Percentiles rank a stretch among this genome's conserved stretches.
Evolutionary conservation across 2,888 invertebrate genomes (phyloP).

Genomic region (Tinea semifulvella): DNA sequence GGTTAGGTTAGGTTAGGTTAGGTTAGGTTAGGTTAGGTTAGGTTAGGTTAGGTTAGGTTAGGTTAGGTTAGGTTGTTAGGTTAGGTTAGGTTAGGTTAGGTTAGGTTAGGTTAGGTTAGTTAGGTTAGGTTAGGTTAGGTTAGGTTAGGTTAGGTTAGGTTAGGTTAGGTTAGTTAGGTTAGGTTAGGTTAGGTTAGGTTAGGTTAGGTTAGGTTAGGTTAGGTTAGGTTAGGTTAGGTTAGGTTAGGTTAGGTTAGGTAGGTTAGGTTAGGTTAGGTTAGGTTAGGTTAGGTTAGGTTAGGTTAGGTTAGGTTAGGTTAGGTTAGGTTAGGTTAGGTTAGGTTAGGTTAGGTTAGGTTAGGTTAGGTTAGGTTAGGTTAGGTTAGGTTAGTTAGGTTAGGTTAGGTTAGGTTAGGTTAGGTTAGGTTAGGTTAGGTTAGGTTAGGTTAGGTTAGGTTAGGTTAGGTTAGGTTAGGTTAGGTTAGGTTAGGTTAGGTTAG

Average conservation of each 20-base stretch:
- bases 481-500: conserved; percentile 5
- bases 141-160: conserved; percentile 5
- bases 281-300: conserved; percentile 5
- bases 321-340: conserved; percentile 5
- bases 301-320: conserved; percentile 5
- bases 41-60: conserved; percentile 24
- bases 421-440: conserved; percentile 5
- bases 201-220: conserved; percentile 5
- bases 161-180: conserved; percentile 5
- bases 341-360: conserved; percentile 5
- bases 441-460: conserved; percentile 5
- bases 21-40: conserved; percentile 25
- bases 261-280: conserved; percentile 5
- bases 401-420: conserved; percentile 5
- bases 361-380: conserved; percentile 5
- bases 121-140: conserved; percentile 5
- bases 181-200: conserved; percentile 5
- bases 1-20: conserved; percentile 25
- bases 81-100: conserved; percentile 19
- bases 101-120: conserved; percentile 5
- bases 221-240: conserved; percentile 5
- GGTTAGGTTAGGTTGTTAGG: conserved; percentile 21
- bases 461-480: conserved; percentile 5
- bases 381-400: conserved; percentile 5
- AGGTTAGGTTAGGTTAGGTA: conserved; percentile 5